Percentiles rank a stretch among this genome's conserved stretches.
Evolutionary conservation across 2,888 invertebrate species (phyloP).

Genomic region (Caenorhabditis doughertyi): DNA sequence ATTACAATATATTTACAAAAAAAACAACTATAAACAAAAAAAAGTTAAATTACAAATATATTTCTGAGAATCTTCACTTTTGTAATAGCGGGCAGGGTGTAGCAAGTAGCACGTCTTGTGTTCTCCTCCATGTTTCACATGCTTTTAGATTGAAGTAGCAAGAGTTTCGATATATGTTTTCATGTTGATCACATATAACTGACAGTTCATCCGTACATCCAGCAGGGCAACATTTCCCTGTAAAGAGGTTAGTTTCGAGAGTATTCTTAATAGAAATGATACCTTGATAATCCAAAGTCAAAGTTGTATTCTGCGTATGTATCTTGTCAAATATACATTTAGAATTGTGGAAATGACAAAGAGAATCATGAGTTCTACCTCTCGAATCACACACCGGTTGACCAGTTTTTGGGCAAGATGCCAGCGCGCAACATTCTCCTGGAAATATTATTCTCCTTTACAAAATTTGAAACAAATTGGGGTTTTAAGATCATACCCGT

Average conservation of each 20-base stretch:
- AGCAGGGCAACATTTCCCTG: slow-evolving; percentile 72
- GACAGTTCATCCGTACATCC: slow-evolving; percentile 66
- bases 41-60: slow-evolving; percentile 43
- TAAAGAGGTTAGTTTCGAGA: background rate
- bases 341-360: slow-evolving; percentile 78
- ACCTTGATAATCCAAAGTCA: slow-evolving; percentile 73
- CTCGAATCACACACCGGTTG: slow-evolving; percentile 75
- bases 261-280: background rate
- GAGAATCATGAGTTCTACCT: slow-evolving; percentile 73
- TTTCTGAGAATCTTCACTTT: slow-evolving; percentile 44
- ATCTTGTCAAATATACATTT: slow-evolving; percentile 79
- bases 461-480: background rate
- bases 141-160: slow-evolving; percentile 70
- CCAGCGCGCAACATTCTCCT: slow-evolving; percentile 77
- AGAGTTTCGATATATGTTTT: slow-evolving; percentile 69
- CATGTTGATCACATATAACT: slow-evolving; percentile 75
- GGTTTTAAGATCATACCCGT: slow-evolving; percentile 58
- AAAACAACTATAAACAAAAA: slow-evolving; percentile 58
- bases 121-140: slow-evolving; percentile 68
- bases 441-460: background rate
- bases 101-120: slow-evolving; percentile 61
- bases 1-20: slow-evolving; percentile 52
- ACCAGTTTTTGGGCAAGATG: slow-evolving; percentile 70
- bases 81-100: slow-evolving; percentile 62
- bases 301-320: slow-evolving; percentile 63